Conservation (phyloP, 1,140 invertebrate species). For the Subanguina moxae region DNA sequence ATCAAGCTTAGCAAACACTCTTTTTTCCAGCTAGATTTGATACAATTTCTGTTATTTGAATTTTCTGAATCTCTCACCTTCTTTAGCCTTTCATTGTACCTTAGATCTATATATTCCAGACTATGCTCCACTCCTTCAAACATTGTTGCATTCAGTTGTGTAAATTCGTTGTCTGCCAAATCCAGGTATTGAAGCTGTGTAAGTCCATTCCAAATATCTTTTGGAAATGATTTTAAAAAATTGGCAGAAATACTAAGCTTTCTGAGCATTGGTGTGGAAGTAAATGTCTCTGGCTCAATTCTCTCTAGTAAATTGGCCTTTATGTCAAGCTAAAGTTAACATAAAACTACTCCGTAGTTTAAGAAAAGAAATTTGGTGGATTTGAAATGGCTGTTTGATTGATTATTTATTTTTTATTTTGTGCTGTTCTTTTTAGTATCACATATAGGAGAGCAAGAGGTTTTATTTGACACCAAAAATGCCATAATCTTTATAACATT, state of each 20-base stretch:
- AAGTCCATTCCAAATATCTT: conserved; percentile 30
- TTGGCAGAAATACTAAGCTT: conserved; percentile 34
- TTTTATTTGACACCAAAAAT: no score
- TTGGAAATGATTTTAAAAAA: conserved; percentile 28
- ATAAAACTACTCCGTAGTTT: no score
- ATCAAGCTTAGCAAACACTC: conserved; percentile 19
- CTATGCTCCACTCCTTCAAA: conserved; percentile 23
- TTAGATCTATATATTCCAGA: conserved; percentile 23
- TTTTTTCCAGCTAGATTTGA: conserved; percentile 21
- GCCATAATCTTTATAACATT: no score
- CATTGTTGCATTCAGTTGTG: conserved; percentile 16
- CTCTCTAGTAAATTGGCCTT: conserved; percentile 34
- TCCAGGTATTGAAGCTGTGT: conserved; percentile 28
- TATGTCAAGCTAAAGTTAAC: conserved; percentile 31
- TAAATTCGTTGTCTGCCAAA: conserved; percentile 39
- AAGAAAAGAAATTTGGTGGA: no score
- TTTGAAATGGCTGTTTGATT: no score
- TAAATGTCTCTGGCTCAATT: conserved; percentile 30
- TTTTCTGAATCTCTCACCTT: conserved; percentile 9
- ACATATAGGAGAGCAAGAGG: no score
- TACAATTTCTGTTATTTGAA: not conserved
- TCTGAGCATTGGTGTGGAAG: conserved; percentile 5
- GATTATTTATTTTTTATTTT: no score
- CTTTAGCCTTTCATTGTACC: conserved; percentile 28
- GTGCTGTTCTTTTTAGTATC: no score